These are phyloP conservation scores for Pristionchus mayeri DNA, from an alignment of 2,888 invertebrate genomes.

Conservation along the genomic window DNA sequence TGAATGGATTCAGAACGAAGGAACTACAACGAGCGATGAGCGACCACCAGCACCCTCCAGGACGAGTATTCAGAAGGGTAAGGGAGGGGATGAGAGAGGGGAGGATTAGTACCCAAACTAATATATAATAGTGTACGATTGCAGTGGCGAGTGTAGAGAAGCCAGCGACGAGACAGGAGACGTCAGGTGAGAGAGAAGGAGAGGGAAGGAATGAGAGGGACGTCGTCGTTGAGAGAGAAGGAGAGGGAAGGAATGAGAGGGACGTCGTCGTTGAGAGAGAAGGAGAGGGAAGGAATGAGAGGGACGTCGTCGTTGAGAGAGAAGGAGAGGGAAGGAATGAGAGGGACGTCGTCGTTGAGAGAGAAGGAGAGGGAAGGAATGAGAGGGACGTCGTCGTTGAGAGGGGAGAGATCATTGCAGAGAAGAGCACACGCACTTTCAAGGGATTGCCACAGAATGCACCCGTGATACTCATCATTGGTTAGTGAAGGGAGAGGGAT, in stretches of 20 bases:
- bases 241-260: too few species aligned
- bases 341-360: too few species aligned
- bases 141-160: not conserved
- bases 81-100: not conserved
- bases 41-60: not conserved
- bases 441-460: constrained; percentile 66
- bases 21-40: not conserved
- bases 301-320: too few species aligned
- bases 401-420: not conserved
- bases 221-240: too few species aligned
- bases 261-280: too few species aligned
- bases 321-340: too few species aligned
- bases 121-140: too few species aligned
- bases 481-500: constrained; percentile 53
- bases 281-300: too few species aligned
- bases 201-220: too few species aligned
- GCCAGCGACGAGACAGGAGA: not conserved
- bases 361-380: too few species aligned
- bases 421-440: not conserved
- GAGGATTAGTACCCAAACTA: not conserved
- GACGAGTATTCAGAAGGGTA: constrained; percentile 24
- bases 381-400: not conserved
- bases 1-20: not conserved
- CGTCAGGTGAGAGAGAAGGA: constrained; percentile 22
- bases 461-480: constrained; percentile 73